These are phyloP conservation scores for Isurus oxyrinchus DNA, from an alignment of 2,113 vertebrate species.

Conservation along the genomic window DNA sequence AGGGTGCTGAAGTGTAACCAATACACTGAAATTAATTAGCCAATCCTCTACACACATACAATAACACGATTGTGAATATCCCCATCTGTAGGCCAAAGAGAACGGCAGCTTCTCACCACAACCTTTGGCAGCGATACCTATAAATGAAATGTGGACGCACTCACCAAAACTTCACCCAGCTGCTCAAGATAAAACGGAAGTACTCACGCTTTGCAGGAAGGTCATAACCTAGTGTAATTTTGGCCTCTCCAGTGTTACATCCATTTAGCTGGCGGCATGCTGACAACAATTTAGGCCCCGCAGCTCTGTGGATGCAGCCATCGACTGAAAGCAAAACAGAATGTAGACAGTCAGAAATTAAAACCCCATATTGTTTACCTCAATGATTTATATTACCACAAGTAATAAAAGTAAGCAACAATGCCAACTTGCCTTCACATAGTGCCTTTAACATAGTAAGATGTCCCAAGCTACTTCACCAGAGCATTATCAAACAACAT, in stretches of 20 bases:
- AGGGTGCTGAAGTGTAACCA: slow-evolving; percentile 55
- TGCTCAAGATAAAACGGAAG: not conserved
- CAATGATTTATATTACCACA: not conserved
- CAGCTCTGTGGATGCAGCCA: slow-evolving; percentile 94
- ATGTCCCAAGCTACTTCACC: not conserved
- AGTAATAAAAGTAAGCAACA: not conserved
- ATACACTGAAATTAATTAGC: slow-evolving; percentile 59
- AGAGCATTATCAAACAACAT: not conserved
- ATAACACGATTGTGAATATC: slow-evolving; percentile 60
- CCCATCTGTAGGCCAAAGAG: slow-evolving; percentile 54
- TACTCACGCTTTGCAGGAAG: slow-evolving; percentile 94
- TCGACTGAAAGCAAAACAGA: slow-evolving; percentile 66
- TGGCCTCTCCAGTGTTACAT: slow-evolving; percentile 89
- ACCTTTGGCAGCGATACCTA: too few species aligned
- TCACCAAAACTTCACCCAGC: not conserved
- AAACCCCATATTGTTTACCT: not conserved
- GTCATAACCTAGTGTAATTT: slow-evolving; percentile 92
- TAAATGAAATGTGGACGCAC: not conserved
- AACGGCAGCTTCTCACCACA: slow-evolving; percentile 37
- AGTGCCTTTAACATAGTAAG: not conserved
- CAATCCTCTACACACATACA: slow-evolving; percentile 53
- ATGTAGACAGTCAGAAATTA: not conserved
- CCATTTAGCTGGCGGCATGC: slow-evolving; percentile 87
- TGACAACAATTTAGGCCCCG: slow-evolving; percentile 80
- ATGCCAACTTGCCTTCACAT: not conserved